Base-by-base conservation (phyloP, 2,113 vertebrate genomes). In the Oreochromis niloticus region DNA sequence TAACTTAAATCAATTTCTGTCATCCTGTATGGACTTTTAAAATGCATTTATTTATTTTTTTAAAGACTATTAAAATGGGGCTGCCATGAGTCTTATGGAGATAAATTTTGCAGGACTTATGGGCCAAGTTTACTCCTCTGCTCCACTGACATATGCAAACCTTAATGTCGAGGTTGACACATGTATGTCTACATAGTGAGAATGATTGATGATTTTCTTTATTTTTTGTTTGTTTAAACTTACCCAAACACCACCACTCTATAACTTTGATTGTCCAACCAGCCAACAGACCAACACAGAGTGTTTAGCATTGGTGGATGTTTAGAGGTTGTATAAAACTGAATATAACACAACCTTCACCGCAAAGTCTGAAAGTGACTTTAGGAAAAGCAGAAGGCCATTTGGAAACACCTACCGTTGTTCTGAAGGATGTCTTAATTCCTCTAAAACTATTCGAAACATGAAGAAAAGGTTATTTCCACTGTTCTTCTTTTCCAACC, bases 81-180 rank as follows among this genome's bases (percentile, higher is more conserved):
- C 30, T 61, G 57, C 32, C 14, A 32, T 17, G 57, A 61, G 27
- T 61, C 14, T 14, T 61, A 17, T 17, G 5, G 5, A 61, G 16
- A 19, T 61, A 6, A 0, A 34, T 34, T 10, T 34, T 61, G 57
- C 16, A 32, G 27, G 27, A 59, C 30, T 61, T 6, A 10, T 6
- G 7, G 30, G 9, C 27, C 30, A 19, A 61, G 30, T 19, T 61
- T 16, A 6, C 27, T 2, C 57, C 30, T 61, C 14, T 2, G 7
- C 39, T 41, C 14, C 30, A 10, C 57, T 0, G 14, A 32, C 57
- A 17, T 2, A 1, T 61, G 57, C 14, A 61, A 10, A 30, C 1
- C 16, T 61, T 34, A 34, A 34, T 4, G 39, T 41, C 34, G 9
- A 41, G 39, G 9, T 41, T 41, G 39, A 4, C 9, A 10, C 39